Evolutionary conservation across 1,140 invertebrate genomes (phyloP), one percentile per base, ranked within the genome.

Genomic region (Phocides pigmalion): DNA sequence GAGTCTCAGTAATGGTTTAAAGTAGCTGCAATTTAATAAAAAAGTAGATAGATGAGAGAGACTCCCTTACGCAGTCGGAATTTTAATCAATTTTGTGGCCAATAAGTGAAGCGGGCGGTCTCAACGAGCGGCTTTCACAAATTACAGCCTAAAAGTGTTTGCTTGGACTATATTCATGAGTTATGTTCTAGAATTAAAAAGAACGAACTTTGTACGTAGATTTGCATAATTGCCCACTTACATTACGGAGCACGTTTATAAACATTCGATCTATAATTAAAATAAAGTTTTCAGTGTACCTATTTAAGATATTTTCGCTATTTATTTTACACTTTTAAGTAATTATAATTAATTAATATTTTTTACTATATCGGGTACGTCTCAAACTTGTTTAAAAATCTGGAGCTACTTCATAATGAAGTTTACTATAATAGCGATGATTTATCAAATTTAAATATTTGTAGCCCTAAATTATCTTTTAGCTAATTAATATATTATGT

Each of bases 81-180:
- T 84, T 84, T 84, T 83, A 87, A 84, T 87, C 80, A 87, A 82
- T 82, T 81, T 77, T 74, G 77, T 64, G 74, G 79, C 75, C 81
- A 82, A 87, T 83, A 79, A 72, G 74, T 79, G 74, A 58, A 68
- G 64, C 65, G 50, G 62, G 44, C 58, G 65, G 66, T 35, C 68
- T 64, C 65, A 72, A 70, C 66, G 71, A 59, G 70, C 53, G 25
- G 25, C 64, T 61, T 76, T 84, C 74, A 25, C 77, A 81, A 84
- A 83, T 84, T 83, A 82, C 73, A 73, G 66, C 63, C 76, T 81
- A 75, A 70, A 79, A 81, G 53, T 73, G 67, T 76, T 78, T 69
- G 64, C 75, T 49, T 44, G 47, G 71, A 70, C 72, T 79, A 72
- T 72, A 79, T 77, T 82, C 75, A 72, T 80, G 76, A 79, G 70